Evolutionary conservation across 37 sponge, comb jelly and placozoan species (phyloP).

Genomic region (Ianthella basta): DNA sequence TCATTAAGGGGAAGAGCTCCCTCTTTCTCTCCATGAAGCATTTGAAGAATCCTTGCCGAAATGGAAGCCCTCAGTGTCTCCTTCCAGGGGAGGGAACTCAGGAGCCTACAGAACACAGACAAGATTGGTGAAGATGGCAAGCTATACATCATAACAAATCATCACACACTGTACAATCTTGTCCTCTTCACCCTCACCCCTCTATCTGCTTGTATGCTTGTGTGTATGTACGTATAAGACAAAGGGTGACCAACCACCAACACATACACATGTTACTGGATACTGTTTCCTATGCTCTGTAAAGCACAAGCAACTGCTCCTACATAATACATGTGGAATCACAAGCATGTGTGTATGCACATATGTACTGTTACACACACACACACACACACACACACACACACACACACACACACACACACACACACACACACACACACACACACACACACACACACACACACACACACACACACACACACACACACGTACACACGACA

Average conservation of each 20-base stretch:
- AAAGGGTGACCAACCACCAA: too few species aligned
- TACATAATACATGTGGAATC: neutral
- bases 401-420: slow-evolving; percentile 29
- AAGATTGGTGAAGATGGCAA: too few species aligned
- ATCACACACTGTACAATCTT: too few species aligned
- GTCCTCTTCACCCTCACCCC: too few species aligned
- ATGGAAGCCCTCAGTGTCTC: neutral
- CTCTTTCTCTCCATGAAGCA: neutral
- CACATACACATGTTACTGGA: too few species aligned
- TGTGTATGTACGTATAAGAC: too few species aligned
- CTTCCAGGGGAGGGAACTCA: neutral
- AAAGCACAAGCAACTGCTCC: too few species aligned
- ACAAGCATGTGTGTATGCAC: neutral
- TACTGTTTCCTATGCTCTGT: too few species aligned
- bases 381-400: slow-evolving; percentile 18
- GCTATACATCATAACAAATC: too few species aligned
- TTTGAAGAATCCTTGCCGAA: neutral
- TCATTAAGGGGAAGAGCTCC: neutral
- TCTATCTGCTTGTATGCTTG: too few species aligned
- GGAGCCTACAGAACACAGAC: neutral
- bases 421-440: slow-evolving; percentile 28
- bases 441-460: slow-evolving; percentile 29
- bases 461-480: slow-evolving; percentile 29
- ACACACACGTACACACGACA: neutral
- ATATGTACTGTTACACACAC: neutral